Conservation (phyloP, 2,113 vertebrate species). For the Diphyllodes magnificus region DNA sequence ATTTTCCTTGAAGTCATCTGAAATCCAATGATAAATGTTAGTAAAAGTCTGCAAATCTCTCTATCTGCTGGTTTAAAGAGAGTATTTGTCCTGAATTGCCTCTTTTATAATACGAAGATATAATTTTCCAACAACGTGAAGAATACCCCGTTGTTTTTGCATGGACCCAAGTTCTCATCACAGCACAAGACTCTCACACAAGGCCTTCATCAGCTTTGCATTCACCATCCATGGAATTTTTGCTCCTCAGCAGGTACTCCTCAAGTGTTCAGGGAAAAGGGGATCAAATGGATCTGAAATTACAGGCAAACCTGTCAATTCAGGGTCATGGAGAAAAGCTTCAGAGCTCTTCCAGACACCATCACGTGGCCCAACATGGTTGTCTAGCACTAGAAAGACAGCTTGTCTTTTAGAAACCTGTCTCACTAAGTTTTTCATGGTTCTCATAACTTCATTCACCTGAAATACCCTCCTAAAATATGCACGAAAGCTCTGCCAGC, state of each 20-base stretch:
- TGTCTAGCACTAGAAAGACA: neutral
- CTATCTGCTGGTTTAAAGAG: neutral
- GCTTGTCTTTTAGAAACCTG: slow-evolving; percentile 10
- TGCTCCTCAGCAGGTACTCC: neutral
- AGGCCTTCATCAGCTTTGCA: neutral
- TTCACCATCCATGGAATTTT: neutral
- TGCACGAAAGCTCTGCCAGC: neutral
- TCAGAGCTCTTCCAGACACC: neutral
- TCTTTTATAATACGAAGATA: neutral
- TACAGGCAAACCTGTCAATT: neutral
- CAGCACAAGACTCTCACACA: neutral
- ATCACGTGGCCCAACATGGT: neutral
- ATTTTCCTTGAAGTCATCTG: neutral
- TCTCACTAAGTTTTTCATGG: slow-evolving; percentile 15
- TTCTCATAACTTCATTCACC: slow-evolving; percentile 19
- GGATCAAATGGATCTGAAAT: neutral
- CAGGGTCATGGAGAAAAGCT: neutral
- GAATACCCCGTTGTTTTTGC: neutral
- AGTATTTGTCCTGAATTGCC: neutral
- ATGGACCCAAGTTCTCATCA: neutral
- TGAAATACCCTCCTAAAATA: slow-evolving; percentile 14
- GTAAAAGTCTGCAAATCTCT: neutral
- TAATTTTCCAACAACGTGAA: neutral
- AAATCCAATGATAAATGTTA: neutral
- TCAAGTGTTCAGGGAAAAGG: neutral